Conservation (phyloP, 2,797 vertebrate genomes). For the Cynopterus sphinx region DNA sequence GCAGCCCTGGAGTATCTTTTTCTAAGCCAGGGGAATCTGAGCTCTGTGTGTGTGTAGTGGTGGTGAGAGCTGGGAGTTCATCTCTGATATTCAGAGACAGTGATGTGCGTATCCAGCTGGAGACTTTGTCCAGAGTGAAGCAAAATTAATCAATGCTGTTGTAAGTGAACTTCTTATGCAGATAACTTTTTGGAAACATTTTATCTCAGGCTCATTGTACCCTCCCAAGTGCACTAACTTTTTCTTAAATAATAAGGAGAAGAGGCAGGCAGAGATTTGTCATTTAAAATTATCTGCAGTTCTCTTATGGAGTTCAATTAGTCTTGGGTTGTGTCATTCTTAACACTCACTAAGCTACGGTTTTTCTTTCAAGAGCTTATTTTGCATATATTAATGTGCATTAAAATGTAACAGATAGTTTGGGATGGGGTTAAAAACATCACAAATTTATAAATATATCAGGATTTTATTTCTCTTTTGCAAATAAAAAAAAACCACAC, state of each 20-base stretch:
- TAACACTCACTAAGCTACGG: slow-evolving; percentile 28
- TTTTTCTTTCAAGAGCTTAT: slow-evolving; percentile 32
- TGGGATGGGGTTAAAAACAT: not conserved
- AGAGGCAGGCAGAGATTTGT: slow-evolving; percentile 61
- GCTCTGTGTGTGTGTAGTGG: not conserved
- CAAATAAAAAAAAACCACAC: not conserved
- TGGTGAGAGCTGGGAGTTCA: not conserved
- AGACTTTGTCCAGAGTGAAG: not conserved
- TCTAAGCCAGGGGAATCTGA: not conserved
- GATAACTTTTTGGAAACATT: slow-evolving; percentile 35
- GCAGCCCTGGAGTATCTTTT: not conserved
- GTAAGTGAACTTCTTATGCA: not conserved
- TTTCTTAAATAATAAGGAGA: slow-evolving; percentile 57
- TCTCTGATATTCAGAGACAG: not conserved
- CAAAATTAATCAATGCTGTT: not conserved
- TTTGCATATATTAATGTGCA: slow-evolving; percentile 54
- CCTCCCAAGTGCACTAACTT: not conserved
- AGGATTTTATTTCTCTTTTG: slow-evolving; percentile 56
- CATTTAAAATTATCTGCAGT: slow-evolving; percentile 63
- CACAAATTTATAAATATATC: not conserved
- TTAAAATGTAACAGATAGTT: slow-evolving; percentile 61
- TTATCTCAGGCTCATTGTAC: slow-evolving; percentile 35
- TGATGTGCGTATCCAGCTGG: not conserved
- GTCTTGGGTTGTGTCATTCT: slow-evolving; percentile 62
- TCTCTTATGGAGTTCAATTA: slow-evolving; percentile 62